phyloP scores from a whole-genome alignment of 2,113 vertebrate species.

The Gallinago paraguaiae region DNA sequence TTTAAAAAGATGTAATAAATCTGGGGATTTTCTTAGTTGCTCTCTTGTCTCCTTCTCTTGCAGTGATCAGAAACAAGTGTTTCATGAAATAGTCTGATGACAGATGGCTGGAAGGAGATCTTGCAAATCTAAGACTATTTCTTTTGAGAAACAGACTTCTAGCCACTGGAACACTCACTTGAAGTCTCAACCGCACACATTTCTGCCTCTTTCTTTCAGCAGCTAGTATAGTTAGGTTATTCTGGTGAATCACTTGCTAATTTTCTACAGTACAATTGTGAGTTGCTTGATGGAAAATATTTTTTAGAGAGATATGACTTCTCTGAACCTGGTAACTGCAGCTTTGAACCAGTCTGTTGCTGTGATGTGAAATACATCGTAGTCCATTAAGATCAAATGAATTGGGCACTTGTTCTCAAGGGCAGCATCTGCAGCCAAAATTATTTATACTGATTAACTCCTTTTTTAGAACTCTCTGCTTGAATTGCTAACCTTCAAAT shows the following conservation, averaged over 20 bases:
- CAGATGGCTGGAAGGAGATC: background rate
- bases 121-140: background rate
- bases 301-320: slow-evolving; percentile 45
- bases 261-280: slow-evolving; percentile 11
- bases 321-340: slow-evolving; percentile 38
- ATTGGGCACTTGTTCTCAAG: slow-evolving; percentile 32
- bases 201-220: background rate
- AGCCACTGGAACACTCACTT: background rate
- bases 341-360: slow-evolving; percentile 39
- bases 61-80: background rate
- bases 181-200: background rate
- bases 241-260: slow-evolving; percentile 29
- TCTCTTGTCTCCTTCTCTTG: background rate
- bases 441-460: slow-evolving; percentile 65
- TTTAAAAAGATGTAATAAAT: background rate
- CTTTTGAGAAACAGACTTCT: background rate
- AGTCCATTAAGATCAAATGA: slow-evolving; percentile 61
- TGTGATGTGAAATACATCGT: slow-evolving; percentile 48
- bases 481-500: slow-evolving; percentile 69
- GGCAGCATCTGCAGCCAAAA: slow-evolving; percentile 33
- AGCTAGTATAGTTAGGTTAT: background rate
- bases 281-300: background rate
- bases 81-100: background rate
- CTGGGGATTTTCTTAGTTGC: background rate
- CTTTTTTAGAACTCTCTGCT: slow-evolving; percentile 38